These are phyloP conservation scores for Campodea augens DNA, from an alignment of 1,140 invertebrate genomes.

Conservation along the genomic window DNA sequence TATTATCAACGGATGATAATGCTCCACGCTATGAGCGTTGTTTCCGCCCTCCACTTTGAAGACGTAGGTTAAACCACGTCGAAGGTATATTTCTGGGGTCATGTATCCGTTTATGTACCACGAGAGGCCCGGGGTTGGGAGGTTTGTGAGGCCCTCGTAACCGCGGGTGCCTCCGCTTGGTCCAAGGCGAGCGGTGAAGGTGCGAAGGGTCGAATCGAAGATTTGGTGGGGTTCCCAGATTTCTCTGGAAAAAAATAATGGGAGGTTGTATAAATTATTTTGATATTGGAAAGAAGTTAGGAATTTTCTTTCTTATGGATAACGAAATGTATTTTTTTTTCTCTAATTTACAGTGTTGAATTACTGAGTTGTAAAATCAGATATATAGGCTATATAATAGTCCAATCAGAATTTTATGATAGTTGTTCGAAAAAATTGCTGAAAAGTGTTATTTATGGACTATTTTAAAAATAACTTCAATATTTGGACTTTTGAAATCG, in stretches of 20 bases:
- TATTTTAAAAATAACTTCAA: too few species aligned
- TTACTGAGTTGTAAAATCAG: slow-evolving; percentile 4
- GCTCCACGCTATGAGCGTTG: slow-evolving; percentile 66
- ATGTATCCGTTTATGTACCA: slow-evolving; percentile 81
- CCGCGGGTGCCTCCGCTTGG: slow-evolving; percentile 56
- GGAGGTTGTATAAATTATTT: neutral
- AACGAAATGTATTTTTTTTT: neutral
- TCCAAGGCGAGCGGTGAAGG: slow-evolving; percentile 55
- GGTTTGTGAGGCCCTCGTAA: slow-evolving; percentile 50
- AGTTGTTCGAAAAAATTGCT: too few species aligned
- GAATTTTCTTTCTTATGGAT: too few species aligned
- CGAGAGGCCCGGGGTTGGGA: slow-evolving; percentile 35
- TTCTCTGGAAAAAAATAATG: slow-evolving; percentile 24
- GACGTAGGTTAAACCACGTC: slow-evolving; percentile 62
- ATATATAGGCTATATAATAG: too few species aligned
- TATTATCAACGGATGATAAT: slow-evolving; percentile 84
- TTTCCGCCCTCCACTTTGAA: slow-evolving; percentile 69
- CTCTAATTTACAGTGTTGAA: slow-evolving; percentile 5
- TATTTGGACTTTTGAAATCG: too few species aligned
- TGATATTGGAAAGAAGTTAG: too few species aligned
- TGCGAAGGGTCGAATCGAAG: slow-evolving; percentile 52
- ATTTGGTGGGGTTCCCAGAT: slow-evolving; percentile 58
- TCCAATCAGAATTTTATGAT: too few species aligned
- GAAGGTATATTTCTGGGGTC: slow-evolving; percentile 66
- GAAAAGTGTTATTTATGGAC: too few species aligned